Percentiles rank a stretch among this genome's conserved stretches.
Evolutionary conservation across 2,797 vertebrate genomes (phyloP).

Genomic region (Sebastes trivittatus): DNA sequence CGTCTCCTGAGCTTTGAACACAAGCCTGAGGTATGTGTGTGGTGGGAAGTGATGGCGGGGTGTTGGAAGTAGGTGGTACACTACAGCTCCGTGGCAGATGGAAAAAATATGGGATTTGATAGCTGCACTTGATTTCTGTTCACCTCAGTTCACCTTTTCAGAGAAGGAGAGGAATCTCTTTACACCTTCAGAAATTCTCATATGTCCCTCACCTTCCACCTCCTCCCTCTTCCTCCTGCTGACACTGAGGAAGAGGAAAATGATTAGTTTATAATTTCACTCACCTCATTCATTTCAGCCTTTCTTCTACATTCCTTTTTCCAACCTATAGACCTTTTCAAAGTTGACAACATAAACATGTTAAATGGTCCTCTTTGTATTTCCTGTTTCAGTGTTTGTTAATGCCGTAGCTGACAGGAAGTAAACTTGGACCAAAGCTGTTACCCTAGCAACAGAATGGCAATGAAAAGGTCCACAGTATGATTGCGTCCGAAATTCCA

Average conservation of each 20-base stretch:
- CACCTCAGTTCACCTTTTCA: constrained; percentile 27
- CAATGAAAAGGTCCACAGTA: not conserved
- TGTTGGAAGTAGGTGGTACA: constrained; percentile 20
- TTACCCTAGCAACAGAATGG: not conserved
- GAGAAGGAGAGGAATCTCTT: not conserved
- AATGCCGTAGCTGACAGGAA: not conserved
- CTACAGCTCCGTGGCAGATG: not conserved
- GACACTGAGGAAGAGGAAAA: not conserved
- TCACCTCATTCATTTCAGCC: not conserved
- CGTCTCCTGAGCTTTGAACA: constrained; percentile 47
- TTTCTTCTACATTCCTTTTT: not conserved
- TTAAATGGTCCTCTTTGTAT: not conserved
- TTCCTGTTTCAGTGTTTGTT: not conserved
- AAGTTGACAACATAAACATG: too few species aligned
- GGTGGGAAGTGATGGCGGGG: constrained; percentile 45
- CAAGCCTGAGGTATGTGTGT: constrained; percentile 33
- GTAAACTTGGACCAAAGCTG: too few species aligned
- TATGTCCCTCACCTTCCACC: constrained; percentile 29
- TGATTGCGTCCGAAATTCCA: not conserved
- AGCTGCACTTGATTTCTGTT: not conserved
- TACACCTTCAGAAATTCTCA: not conserved
- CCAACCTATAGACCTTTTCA: not conserved
- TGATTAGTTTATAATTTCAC: constrained; percentile 20
- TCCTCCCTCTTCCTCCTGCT: constrained; percentile 6
- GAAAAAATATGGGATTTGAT: not conserved